Conservation (phyloP, 2,113 vertebrate species). For the Charadrius vociferus region DNA sequence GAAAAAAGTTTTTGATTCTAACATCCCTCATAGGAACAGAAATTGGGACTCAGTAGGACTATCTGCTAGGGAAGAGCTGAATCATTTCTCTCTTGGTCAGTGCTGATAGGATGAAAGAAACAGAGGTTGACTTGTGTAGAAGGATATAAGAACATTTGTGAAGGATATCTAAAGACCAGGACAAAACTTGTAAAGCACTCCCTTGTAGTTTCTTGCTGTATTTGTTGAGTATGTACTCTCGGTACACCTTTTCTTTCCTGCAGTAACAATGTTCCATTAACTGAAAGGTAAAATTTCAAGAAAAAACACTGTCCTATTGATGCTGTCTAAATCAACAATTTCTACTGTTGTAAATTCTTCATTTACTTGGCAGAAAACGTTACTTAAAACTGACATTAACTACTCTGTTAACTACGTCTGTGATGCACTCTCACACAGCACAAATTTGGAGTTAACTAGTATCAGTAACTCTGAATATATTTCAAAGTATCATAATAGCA, state of each 20-base stretch:
- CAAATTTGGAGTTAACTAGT: background rate
- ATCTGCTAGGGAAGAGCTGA: background rate
- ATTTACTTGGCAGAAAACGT: background rate
- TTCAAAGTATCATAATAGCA: background rate
- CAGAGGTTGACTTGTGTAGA: background rate
- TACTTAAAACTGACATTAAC: background rate
- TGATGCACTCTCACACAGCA: background rate
- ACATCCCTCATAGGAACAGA: background rate
- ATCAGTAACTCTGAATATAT: background rate
- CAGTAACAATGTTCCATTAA: background rate
- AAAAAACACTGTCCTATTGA: background rate
- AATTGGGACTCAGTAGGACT: background rate
- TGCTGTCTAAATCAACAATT: background rate
- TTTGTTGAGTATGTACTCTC: background rate
- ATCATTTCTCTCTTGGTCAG: background rate
- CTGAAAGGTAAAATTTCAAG: background rate
- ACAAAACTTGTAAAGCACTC: background rate
- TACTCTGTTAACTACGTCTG: background rate
- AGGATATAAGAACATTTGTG: background rate
- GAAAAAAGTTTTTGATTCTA: background rate
- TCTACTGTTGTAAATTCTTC: background rate
- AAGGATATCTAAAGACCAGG: background rate
- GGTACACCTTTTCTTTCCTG: background rate
- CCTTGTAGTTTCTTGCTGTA: background rate
- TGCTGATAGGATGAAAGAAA: background rate